Evolutionary conservation across 1,140 invertebrate species (phyloP), one percentile per base, ranked within the genome.

Genomic region (Pseudomyrmex cubaensis): DNA sequence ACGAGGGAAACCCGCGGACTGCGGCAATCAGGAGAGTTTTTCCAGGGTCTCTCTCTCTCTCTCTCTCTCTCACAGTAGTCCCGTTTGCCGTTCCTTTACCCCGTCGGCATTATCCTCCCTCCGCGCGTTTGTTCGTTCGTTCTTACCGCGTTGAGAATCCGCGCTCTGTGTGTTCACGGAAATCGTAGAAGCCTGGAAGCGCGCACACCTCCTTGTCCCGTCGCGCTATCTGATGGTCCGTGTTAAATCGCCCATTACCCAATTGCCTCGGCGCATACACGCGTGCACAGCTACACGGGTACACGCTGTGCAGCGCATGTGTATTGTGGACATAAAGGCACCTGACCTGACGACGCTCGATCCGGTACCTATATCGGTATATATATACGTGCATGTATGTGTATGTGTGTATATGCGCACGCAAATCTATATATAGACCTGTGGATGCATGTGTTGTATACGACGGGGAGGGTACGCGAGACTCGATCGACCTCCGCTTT

Each of bases 171-270:
- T 8, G 54, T 20, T 74, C 74, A 74, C 82, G 84, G 73, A 89
- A 72, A 86, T 87, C 77, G 86, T 48, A 15, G 46, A 44, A 59
- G 20, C 62, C 75, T 69, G 48, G 22, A 64, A 56, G 56, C 66
- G 44, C 66, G 22, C 76, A 17, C 82, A 75, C 66, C 84, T 85
- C 77, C 89, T 88, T 89, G 90, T 87, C 80, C 85, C 88, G 75
- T 87, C 82, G 83, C 80, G 82, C 85, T 90, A 91, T 92, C 90
- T 83, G 90, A 92, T 91, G 90, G 87, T 78, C 85, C 90, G 90
- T 91, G 91, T 90, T 92, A 90, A 92, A 92, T 92, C 89, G 91
- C 74, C 91, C 90, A 92, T 92, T 92, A 91, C 87, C 88, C 89
- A 90, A 91, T 90, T 90, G 87, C 83, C 80, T 46, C 48, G 83